Conservation (phyloP, 2,797 vertebrate genomes). For the Anguilla megastoma region DNA sequence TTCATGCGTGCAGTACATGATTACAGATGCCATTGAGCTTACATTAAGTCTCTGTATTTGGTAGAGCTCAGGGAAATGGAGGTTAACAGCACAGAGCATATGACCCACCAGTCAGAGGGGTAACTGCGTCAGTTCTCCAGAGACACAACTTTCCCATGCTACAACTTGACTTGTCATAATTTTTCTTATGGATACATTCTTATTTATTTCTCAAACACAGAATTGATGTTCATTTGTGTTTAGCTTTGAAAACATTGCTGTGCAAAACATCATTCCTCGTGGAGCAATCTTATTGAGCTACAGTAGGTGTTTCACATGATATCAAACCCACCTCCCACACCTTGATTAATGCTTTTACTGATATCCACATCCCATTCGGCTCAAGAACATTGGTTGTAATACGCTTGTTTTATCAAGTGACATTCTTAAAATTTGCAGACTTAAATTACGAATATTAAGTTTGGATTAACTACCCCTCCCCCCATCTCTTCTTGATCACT, state of each 20-base stretch:
- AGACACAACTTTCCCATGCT: slow-evolving; percentile 60
- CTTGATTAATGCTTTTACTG: background rate
- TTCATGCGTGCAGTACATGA: background rate
- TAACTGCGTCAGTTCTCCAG: slow-evolving; percentile 37
- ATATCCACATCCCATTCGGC: background rate
- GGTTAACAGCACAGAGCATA: slow-evolving; percentile 38
- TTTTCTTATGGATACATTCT: slow-evolving; percentile 15
- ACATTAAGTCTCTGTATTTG: slow-evolving; percentile 33
- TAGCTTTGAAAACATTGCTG: slow-evolving; percentile 16
- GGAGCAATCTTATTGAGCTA: background rate
- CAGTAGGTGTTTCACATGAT: background rate
- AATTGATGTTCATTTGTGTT: background rate
- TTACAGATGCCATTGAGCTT: slow-evolving; percentile 36
- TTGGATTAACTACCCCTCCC: background rate
- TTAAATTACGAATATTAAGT: background rate
- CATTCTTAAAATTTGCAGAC: background rate
- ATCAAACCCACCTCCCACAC: background rate
- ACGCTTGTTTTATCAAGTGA: background rate
- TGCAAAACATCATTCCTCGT: background rate
- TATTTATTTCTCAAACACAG: background rate
- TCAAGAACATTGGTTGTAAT: background rate
- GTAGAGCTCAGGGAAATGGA: slow-evolving; percentile 27
- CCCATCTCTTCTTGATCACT: background rate
- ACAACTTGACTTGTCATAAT: slow-evolving; percentile 21
- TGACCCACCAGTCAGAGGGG: slow-evolving; percentile 45